Conservation (phyloP, 2,113 vertebrate species). For the Lates calcarifer region DNA sequence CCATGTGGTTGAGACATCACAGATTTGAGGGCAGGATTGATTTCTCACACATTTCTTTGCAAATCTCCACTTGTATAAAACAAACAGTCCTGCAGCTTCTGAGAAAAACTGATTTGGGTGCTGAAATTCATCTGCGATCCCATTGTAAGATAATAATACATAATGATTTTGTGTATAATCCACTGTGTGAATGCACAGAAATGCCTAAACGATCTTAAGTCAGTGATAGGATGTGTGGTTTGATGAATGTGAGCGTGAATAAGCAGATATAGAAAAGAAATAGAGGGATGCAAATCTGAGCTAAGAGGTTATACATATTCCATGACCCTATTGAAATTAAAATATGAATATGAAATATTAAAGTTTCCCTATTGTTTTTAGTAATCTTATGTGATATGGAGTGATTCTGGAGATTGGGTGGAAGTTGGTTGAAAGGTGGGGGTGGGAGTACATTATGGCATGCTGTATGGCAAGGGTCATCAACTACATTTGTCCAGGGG, state of each 20-base stretch:
- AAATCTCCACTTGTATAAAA: background rate
- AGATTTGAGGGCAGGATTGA: background rate
- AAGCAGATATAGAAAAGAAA: background rate
- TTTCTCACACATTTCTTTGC: constrained; percentile 2
- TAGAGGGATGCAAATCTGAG: constrained; percentile 1
- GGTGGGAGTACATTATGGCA: too few species aligned
- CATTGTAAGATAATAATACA: background rate
- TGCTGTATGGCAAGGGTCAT: too few species aligned
- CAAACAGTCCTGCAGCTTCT: background rate
- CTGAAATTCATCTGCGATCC: background rate
- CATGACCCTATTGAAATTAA: too few species aligned
- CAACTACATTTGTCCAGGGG: too few species aligned
- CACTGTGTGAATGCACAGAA: constrained; percentile 6
- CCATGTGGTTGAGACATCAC: background rate
- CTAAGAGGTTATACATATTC: constrained; percentile 9
- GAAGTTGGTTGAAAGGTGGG: too few species aligned
- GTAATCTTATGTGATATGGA: too few species aligned
- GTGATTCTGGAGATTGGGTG: too few species aligned
- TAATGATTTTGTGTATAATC: background rate
- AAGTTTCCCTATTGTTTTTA: too few species aligned
- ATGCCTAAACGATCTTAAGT: background rate
- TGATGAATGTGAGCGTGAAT: background rate
- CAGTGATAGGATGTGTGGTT: background rate
- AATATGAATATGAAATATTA: too few species aligned
- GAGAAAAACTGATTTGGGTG: constrained; percentile 6